phyloP scores from a whole-genome alignment of 2,888 invertebrate genomes.

The Nemotelus nigrinus region DNA sequence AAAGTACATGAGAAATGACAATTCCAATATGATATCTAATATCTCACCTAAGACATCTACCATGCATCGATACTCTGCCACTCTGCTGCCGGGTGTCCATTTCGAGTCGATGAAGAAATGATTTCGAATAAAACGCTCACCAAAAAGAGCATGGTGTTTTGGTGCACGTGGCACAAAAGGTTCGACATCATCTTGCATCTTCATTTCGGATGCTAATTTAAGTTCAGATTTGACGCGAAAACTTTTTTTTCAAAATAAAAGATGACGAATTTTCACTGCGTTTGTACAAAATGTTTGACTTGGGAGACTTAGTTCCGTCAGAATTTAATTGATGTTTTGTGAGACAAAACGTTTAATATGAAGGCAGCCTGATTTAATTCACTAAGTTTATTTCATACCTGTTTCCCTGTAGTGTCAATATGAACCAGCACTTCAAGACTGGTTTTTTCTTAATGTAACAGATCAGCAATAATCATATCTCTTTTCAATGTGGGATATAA shows the following conservation, averaged over 20 bases:
- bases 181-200: constrained; percentile 10
- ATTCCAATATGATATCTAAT: neutral
- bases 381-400: too few relatives aligned
- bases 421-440: too few relatives aligned
- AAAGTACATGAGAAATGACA: neutral
- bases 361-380: too few relatives aligned
- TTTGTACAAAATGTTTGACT: constrained; percentile 2
- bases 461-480: too few relatives aligned
- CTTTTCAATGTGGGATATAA: too few relatives aligned
- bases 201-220: constrained; percentile 13
- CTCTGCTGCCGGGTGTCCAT: constrained; percentile 60
- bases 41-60: constrained; percentile 57
- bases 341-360: neutral
- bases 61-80: constrained; percentile 60
- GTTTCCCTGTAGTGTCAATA: too few relatives aligned
- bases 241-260: neutral
- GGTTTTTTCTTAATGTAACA: too few relatives aligned
- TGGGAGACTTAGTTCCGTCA: neutral
- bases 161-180: constrained; percentile 59
- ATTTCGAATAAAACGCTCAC: constrained; percentile 58
- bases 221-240: neutral
- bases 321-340: too few relatives aligned
- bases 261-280: neutral
- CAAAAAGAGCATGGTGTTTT: constrained; percentile 61
- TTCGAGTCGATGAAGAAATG: constrained; percentile 61